Evolutionary conservation across 2,797 vertebrate genomes (phyloP), one percentile per base, ranked within the genome.

Genomic region (Pangasius larnaudii): DNA sequence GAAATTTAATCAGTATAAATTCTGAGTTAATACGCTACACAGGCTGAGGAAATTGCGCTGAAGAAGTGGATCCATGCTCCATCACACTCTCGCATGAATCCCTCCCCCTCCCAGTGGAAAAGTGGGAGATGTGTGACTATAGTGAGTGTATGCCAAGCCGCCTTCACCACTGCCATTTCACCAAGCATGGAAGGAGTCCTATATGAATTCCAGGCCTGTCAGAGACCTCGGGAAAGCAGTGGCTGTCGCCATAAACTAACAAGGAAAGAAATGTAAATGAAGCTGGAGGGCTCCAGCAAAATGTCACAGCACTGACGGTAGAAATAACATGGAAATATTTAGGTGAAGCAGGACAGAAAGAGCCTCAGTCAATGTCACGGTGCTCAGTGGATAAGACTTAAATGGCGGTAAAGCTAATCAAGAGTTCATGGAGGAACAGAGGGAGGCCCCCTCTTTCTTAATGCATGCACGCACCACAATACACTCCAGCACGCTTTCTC

Each of bases 381-480:
- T 81, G 53, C 53, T 51, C 27, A 53, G 61, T 59, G 49, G 51
- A 80, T 67, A 58, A 84, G 58, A 42, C 11, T 30, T 63, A 67
- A 84, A 88, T 58, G 56, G 56, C 9, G 14, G 46, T 63, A 58
- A 65, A 67, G 46, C 81, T 56, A 39, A 88, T 71, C n/a, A 24
- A 82, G 72, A 89, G 89, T 86, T 89, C 63, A 90, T 89, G 72
- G 86, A 81, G 74, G 79, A 42, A 24, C 56, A 74, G 39, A 78
- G 36, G 30, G 71, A 82, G 93, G 94, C 93, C 93, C 94, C 92
- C 93, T 94, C 87, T 89, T 96, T 95, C 95, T 93, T 95, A 94
- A 94, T 95, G 95, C 95, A 95, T 95, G 95, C 93, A 92, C 90
- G 78, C 92, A 91, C 94, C 93, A 94, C 95, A 96, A 96, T 96